Evolutionary conservation across 2,888 invertebrate species (phyloP).

Genomic region (Agriopis aurantiaria): DNA sequence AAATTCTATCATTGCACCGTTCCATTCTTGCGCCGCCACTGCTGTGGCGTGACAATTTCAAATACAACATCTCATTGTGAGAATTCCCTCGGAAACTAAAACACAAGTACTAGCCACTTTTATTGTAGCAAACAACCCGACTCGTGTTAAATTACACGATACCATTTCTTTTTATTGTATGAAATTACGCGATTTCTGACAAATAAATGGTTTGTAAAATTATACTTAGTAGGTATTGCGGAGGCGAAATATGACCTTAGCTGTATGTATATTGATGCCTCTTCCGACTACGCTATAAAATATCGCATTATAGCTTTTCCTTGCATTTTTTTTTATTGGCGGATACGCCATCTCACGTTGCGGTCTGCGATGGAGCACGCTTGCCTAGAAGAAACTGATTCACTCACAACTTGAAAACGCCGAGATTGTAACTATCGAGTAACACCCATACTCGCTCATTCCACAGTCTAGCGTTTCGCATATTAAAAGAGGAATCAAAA

Average conservation of each 20-base stretch:
- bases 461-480: too few relatives aligned
- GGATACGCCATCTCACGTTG: neutral
- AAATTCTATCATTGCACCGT: constrained; percentile 14
- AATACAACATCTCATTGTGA: constrained; percentile 10
- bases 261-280: neutral
- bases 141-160: constrained; percentile 10
- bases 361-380: too few relatives aligned
- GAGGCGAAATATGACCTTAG: neutral
- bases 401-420: too few relatives aligned
- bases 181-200: constrained; percentile 13
- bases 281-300: neutral
- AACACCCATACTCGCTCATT: too few relatives aligned
- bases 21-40: neutral
- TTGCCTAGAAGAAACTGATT: too few relatives aligned
- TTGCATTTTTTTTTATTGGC: neutral
- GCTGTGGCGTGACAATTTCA: constrained; percentile 15
- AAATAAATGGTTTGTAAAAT: neutral
- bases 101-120: neutral
- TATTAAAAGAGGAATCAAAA: too few relatives aligned
- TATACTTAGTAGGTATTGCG: neutral
- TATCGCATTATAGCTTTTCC: neutral
- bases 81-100: neutral
- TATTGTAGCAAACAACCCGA: constrained; percentile 1
- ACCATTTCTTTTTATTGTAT: constrained; percentile 8
- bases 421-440: too few relatives aligned